phyloP scores from a whole-genome alignment of 2,113 vertebrate genomes.

The Oxyura jamaicensis region DNA sequence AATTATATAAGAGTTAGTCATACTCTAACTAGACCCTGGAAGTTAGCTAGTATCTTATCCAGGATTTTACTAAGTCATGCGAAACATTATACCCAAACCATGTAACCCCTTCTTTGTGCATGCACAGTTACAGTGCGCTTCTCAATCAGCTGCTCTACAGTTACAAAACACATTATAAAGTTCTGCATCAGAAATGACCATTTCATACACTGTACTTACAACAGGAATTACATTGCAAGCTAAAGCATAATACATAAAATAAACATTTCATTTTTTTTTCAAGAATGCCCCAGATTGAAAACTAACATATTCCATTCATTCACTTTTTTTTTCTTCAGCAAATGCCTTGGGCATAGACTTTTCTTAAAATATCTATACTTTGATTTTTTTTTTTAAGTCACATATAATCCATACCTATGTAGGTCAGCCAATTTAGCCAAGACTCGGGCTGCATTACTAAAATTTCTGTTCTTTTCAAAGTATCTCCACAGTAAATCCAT shows the following conservation, averaged over 20 bases:
- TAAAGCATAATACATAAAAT: not conserved
- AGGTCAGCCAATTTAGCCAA: slow-evolving; percentile 92
- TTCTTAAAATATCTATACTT: not conserved
- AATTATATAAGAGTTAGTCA: not conserved
- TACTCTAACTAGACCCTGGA: not conserved
- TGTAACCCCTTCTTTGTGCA: not conserved
- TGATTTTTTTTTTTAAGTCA: not conserved
- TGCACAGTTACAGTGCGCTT: not conserved
- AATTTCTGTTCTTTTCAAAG: slow-evolving; percentile 94
- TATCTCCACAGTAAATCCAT: slow-evolving; percentile 98
- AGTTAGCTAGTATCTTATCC: not conserved
- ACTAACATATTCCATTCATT: not conserved
- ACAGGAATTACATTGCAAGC: not conserved
- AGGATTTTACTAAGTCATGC: not conserved
- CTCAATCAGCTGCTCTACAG: not conserved
- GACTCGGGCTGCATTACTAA: slow-evolving; percentile 92
- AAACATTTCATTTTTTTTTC: not conserved
- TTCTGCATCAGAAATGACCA: not conserved
- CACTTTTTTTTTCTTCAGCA: not conserved
- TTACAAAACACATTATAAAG: not conserved
- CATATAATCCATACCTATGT: slow-evolving; percentile 84
- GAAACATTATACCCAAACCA: not conserved
- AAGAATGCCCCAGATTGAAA: not conserved
- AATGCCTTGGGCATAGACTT: not conserved
- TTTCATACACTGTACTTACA: not conserved